These are phyloP conservation scores for Semotilus atromaculatus DNA, from an alignment of 2,797 vertebrate genomes.

Conservation along the genomic window DNA sequence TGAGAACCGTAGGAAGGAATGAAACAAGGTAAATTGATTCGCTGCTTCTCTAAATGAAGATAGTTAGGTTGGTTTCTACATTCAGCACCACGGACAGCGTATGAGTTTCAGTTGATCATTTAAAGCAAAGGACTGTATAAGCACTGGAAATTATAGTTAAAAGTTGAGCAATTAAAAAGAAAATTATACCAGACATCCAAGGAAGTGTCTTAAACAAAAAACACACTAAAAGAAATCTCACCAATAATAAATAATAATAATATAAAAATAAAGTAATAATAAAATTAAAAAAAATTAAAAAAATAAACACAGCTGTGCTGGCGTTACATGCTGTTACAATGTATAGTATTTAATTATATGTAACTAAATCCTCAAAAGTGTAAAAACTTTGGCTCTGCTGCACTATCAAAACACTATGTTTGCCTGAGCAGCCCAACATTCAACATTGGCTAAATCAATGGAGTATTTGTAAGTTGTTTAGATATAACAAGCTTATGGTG, in stretches of 20 bases:
- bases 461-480: not conserved
- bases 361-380: not conserved
- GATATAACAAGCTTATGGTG: not conserved
- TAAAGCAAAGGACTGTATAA: not conserved
- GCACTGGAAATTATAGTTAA: not conserved
- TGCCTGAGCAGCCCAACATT: not conserved
- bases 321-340: not conserved
- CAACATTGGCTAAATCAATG: not conserved
- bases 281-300: not conserved
- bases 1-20: not conserved
- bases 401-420: not conserved
- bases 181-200: not conserved
- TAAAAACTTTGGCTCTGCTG: not conserved
- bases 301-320: not conserved
- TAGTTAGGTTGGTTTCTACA: not conserved
- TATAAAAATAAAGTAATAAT: not conserved
- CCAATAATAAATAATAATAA: not conserved
- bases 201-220: not conserved
- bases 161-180: not conserved
- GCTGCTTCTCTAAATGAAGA: not conserved
- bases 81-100: slow-evolving; percentile 35
- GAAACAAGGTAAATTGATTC: not conserved
- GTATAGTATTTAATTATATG: not conserved
- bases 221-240: not conserved
- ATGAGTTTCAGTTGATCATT: not conserved